phyloP scores from a whole-genome alignment of 1,140 invertebrate genomes.

The Lordiphosa stackelbergi region DNA sequence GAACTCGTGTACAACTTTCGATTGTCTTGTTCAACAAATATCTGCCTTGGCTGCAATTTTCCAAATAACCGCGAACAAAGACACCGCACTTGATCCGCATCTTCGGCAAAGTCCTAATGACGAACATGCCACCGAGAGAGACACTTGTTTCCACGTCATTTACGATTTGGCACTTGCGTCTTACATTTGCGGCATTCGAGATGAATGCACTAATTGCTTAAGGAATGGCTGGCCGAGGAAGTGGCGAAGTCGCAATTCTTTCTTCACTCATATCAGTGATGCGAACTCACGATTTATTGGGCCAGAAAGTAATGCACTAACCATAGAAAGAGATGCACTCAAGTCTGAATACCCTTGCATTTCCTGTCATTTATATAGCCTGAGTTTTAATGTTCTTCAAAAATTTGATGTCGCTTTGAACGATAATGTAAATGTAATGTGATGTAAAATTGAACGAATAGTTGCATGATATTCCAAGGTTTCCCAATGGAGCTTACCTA shows the following conservation, averaged over 20 bases:
- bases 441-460: too few species aligned
- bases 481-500: too few species aligned
- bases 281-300: not conserved
- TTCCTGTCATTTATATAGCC: too few species aligned
- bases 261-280: conserved; percentile 1
- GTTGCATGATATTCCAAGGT: too few species aligned
- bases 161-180: conserved; percentile 31
- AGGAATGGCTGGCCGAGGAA: not conserved
- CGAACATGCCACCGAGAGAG: conserved; percentile 26
- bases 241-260: not conserved
- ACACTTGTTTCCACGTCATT: conserved; percentile 34
- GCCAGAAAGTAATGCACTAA: too few species aligned
- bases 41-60: not conserved
- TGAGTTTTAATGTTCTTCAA: too few species aligned
- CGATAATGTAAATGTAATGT: too few species aligned
- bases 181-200: conserved; percentile 7
- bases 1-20: not conserved
- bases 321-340: too few species aligned
- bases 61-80: conserved; percentile 5
- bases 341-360: too few species aligned
- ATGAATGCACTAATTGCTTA: conserved; percentile 28
- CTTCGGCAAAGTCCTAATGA: conserved; percentile 32
- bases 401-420: too few species aligned
- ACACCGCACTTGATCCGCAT: conserved; percentile 12
- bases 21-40: not conserved